Percentiles rank a stretch among this genome's conserved stretches.
phyloP scores from a whole-genome alignment of 2,797 vertebrate species.

The Platalea minor region DNA sequence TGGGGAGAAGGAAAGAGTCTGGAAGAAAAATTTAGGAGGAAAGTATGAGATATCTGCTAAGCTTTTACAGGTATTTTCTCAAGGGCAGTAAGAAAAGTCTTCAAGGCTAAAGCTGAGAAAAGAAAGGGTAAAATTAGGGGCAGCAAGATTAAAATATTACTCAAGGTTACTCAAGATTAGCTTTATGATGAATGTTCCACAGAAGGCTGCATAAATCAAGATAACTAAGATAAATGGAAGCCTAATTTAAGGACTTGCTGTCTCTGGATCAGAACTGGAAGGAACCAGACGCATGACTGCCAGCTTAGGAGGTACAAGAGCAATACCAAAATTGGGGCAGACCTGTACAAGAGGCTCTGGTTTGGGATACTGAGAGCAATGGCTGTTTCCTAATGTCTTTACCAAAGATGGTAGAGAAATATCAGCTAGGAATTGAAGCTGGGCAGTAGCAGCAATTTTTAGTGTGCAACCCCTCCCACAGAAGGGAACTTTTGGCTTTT shows the following conservation, averaged over 20 bases:
- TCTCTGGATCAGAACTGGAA: conserved; percentile 22
- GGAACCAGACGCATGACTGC: neutral
- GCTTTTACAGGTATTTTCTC: neutral
- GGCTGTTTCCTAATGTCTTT: neutral
- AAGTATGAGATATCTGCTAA: neutral
- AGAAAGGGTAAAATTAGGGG: conserved; percentile 33
- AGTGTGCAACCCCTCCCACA: neutral
- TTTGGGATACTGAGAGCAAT: neutral
- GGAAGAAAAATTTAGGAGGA: neutral
- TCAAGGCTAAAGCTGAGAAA: neutral
- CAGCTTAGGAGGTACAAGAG: neutral
- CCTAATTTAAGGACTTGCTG: conserved; percentile 40
- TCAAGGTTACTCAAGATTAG: conserved; percentile 56
- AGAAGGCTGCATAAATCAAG: conserved; percentile 42
- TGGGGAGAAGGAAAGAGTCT: neutral
- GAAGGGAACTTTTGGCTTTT: neutral
- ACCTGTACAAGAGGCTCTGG: neutral
- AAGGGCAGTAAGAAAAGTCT: neutral
- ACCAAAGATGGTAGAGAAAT: neutral
- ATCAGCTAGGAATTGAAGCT: neutral
- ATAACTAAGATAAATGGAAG: conserved; percentile 57
- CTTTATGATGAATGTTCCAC: conserved; percentile 48
- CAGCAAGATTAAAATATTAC: conserved; percentile 50
- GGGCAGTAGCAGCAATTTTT: neutral
- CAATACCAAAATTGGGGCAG: neutral